Conservation (phyloP, 2,797 vertebrate species). For the Salarias fasciatus region DNA sequence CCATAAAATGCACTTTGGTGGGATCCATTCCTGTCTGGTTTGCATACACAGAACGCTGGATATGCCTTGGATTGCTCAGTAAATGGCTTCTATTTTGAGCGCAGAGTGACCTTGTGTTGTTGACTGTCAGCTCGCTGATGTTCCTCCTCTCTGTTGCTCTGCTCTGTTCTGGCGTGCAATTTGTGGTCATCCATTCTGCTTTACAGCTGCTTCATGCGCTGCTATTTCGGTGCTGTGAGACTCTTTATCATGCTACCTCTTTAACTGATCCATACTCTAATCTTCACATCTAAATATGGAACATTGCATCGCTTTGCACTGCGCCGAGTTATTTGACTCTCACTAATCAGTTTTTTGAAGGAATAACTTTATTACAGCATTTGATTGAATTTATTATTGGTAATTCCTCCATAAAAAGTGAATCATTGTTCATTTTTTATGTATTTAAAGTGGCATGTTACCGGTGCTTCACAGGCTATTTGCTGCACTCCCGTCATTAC, state of each 20-base stretch:
- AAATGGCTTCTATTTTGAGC: constrained; percentile 75
- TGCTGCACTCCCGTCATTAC: constrained; percentile 41
- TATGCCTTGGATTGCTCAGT: constrained; percentile 62
- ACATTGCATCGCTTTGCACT: constrained; percentile 46
- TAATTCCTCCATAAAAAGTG: neutral
- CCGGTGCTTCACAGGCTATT: constrained; percentile 19
- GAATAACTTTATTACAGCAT: neutral
- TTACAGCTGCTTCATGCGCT: constrained; percentile 61
- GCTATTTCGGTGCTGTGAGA: constrained; percentile 59
- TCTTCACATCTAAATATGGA: constrained; percentile 47
- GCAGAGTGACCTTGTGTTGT: constrained; percentile 68
- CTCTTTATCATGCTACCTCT: constrained; percentile 57
- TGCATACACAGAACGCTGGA: constrained; percentile 48
- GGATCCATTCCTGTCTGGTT: constrained; percentile 64
- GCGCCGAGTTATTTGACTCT: constrained; percentile 20
- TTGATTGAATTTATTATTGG: neutral
- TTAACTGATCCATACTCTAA: constrained; percentile 67
- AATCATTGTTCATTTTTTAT: neutral
- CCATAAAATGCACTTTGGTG: constrained; percentile 63
- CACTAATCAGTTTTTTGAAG: constrained; percentile 4
- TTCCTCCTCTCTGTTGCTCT: constrained; percentile 60
- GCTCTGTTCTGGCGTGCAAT: constrained; percentile 54
- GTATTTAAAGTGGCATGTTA: neutral
- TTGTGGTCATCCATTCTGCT: constrained; percentile 64
- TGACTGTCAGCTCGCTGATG: constrained; percentile 69